Evolutionary conservation across 2,888 invertebrate genomes (phyloP), one percentile per base, ranked within the genome.

Genomic region (Aphelenchoides bicaudatus): DNA sequence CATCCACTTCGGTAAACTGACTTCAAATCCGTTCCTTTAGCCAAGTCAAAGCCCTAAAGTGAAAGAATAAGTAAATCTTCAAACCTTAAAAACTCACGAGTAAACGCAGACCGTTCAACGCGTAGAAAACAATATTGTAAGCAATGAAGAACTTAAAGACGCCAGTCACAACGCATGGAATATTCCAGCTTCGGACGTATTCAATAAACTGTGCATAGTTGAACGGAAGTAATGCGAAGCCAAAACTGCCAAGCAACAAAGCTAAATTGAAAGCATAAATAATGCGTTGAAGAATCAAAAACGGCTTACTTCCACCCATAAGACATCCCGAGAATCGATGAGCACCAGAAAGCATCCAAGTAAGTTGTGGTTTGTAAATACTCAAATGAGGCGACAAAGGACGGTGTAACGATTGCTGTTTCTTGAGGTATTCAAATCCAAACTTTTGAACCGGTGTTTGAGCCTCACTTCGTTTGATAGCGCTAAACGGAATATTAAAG

Each of bases 21-120:
- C 28, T 39, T 19, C 19, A 73, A 39, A 23, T 70, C 68, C 21
- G 59, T 70, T 54, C 73, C 75, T 59, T 70, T 74, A 13, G 75
- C 78, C 60, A 75, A 58, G 54, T 78, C 78, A 63, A 73, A 78
- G 43, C 72, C 74, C 67, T 70, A 31, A 47, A 66, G 60, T 23
- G 19, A 3, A 34, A 34, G 16, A 34, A 23, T 0, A 56, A 25
- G 4, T 23, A 8, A 28, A 56, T 3, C 10, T 51, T 51, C 19
- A 48, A 51, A 47, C 25, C 13, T 4, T 10, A 10, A 5, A 19
- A 43, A 63, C 34, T 25, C 31, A 75, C 71, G 30, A 79, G 50
- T 65, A 76, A 75, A 10, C 79, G 71, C 39, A 79, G 64, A 30
- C 79, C 79, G 62, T 79, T 79, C 43, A 80, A 61, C 16, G 72